Conservation (phyloP, 2,113 vertebrate genomes). For the Sorex araneus region DNA sequence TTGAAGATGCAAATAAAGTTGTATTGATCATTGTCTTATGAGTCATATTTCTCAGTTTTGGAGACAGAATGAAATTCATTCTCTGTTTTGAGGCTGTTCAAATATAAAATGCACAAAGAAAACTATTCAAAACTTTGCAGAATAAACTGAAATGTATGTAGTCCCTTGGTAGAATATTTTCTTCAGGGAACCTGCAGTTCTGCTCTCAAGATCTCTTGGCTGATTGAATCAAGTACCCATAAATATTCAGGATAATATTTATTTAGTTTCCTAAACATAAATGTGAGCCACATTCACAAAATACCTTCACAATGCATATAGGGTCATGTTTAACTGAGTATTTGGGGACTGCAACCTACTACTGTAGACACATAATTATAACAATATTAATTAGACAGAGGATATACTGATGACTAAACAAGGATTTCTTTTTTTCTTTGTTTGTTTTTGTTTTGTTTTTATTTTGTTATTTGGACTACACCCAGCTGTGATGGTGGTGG, state of each 20-base stretch:
- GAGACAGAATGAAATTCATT: not conserved
- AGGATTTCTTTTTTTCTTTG: too few species aligned
- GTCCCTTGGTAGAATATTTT: not conserved
- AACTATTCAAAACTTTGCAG: not conserved
- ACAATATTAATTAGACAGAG: not conserved
- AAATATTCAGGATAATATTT: not conserved
- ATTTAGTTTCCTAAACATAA: not conserved
- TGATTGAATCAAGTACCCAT: not conserved
- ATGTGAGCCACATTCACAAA: not conserved
- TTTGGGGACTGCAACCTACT: rapidly evolving
- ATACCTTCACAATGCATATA: not conserved
- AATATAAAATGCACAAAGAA: not conserved
- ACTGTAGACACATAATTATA: not conserved
- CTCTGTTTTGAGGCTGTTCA: not conserved
- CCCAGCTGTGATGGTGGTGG: too few species aligned
- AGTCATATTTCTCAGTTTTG: not conserved
- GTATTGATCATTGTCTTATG: not conserved
- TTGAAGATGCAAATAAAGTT: not conserved
- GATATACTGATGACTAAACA: not conserved
- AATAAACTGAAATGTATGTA: not conserved
- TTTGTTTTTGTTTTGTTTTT: too few species aligned
- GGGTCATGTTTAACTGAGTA: not conserved
- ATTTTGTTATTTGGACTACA: too few species aligned
- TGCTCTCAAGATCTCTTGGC: not conserved
- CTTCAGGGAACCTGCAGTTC: not conserved